These are phyloP conservation scores for Scotopteryx bipunctaria DNA, from an alignment of 2,888 invertebrate genomes.

Conservation along the genomic window DNA sequence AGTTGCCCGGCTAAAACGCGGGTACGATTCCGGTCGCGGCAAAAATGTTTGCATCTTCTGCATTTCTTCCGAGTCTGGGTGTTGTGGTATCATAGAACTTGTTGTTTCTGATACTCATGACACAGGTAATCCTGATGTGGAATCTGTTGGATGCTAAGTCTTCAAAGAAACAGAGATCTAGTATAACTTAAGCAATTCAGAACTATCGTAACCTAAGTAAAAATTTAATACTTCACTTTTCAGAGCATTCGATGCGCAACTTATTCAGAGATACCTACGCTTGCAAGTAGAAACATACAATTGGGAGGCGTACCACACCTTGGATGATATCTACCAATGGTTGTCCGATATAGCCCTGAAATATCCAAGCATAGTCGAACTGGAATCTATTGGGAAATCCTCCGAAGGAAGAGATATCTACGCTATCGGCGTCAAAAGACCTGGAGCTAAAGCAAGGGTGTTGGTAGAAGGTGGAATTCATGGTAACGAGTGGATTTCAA, in stretches of 20 bases:
- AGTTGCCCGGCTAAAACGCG: no score
- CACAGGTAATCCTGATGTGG: no score
- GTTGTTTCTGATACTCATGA: no score
- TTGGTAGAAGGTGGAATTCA: constrained; percentile 86
- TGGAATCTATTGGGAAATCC: constrained; percentile 66
- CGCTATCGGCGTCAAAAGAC: constrained; percentile 46
- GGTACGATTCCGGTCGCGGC: no score
- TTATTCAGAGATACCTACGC: constrained; percentile 42
- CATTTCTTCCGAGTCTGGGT: no score
- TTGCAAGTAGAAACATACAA: constrained; percentile 43
- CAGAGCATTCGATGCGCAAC: constrained; percentile 61
- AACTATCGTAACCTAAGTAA: no score
- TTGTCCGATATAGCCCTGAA: constrained; percentile 69
- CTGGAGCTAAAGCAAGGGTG: constrained; percentile 61
- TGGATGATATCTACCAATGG: constrained; percentile 85
- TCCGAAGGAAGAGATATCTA: constrained; percentile 69
- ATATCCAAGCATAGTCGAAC: constrained; percentile 64
- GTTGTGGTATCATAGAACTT: no score
- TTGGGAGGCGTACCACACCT: constrained; percentile 83
- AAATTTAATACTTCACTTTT: no score
- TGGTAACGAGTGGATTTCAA: constrained; percentile 89
- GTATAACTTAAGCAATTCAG: no score
- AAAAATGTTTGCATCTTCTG: no score
- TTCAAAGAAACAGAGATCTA: no score
- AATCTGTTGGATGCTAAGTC: no score